Evolutionary conservation across 1,140 invertebrate genomes (phyloP), one percentile per base, ranked within the genome.

Genomic region (Caerostris extrusa): DNA sequence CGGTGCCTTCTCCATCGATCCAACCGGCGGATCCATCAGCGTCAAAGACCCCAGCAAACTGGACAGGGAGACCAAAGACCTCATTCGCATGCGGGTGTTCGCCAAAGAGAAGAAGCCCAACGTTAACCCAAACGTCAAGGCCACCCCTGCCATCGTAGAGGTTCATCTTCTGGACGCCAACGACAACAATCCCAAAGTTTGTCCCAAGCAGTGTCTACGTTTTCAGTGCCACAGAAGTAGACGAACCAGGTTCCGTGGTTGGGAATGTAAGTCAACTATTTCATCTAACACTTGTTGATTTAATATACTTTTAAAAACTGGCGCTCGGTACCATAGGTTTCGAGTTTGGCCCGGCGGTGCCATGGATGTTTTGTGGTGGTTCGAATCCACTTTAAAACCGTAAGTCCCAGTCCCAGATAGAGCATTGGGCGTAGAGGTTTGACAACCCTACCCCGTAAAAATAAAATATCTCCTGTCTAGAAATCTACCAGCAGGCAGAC

Each of bases 161-260:
- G 97, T 98, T 0, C 98, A 97, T 0, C 95, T 98, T 34, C 96
- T 98, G 1, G 98, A 98, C 95, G 97, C 98, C 8, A 98, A 98
- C 95, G 98, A 98, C 94, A 98, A 98, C 95, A 98, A 98, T 94
- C 34, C 98, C 98, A 0, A 97, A 97, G 8, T 98, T 98, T 95
- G 96, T 98, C 14, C 98, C 98, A 2, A 97, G 97, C 77, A 98
- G 98, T 95, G 96, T 98, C 0, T 98, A 98, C 95, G 94, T 93
- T 7, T 95, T 95, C 67, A 94, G 94, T 83, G 95, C 95, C 5
- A 95, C 95, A 10, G 95, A 95, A 95, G 95, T 95, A n/a, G 95
- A 95, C 10, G 81, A 94, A 12, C 88, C 95, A 10, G 92, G 82
- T n/a, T 95, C 95, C 6, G 87, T 95, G 19, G 91, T 95, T 64